These are phyloP conservation scores for Alcedo atthis DNA, from an alignment of 2,797 vertebrate species.

Conservation along the genomic window DNA sequence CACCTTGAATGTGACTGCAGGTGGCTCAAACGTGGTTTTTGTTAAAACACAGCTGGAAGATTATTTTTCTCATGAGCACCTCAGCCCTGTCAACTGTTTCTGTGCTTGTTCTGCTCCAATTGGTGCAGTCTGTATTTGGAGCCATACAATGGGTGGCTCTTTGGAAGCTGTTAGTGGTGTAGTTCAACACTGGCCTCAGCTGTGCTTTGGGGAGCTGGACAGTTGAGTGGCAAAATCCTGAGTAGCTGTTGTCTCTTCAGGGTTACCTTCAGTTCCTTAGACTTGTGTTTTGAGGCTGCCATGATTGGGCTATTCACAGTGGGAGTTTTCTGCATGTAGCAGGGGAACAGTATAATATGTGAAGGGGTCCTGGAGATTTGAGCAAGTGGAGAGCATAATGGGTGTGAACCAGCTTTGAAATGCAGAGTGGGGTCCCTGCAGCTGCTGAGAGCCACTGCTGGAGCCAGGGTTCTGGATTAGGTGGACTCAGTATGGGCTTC, in stretches of 20 bases:
- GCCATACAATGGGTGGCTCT: neutral
- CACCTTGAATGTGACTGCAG: slow-evolving; percentile 2
- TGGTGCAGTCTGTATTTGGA: neutral
- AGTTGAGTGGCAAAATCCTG: neutral
- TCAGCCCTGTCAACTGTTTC: neutral
- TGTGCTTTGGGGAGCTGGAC: rapidly evolving
- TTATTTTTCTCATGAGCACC: slow-evolving; percentile 2
- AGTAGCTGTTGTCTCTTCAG: neutral
- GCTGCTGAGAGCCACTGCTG: neutral
- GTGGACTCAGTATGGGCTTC: neutral
- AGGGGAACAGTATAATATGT: neutral
- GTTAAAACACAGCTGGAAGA: slow-evolving; percentile 9
- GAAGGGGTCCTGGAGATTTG: neutral
- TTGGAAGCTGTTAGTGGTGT: neutral
- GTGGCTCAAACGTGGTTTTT: neutral
- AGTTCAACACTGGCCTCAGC: neutral
- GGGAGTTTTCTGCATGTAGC: neutral
- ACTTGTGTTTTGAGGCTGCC: neutral
- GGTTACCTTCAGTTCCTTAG: neutral
- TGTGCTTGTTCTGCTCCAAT: neutral
- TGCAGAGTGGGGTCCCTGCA: neutral
- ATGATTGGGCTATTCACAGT: neutral
- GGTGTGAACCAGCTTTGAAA: neutral
- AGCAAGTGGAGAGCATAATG: neutral
- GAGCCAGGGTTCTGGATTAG: neutral